Evolutionary conservation across 2,888 invertebrate species (phyloP).

Genomic region (Galerucella pusilla): DNA sequence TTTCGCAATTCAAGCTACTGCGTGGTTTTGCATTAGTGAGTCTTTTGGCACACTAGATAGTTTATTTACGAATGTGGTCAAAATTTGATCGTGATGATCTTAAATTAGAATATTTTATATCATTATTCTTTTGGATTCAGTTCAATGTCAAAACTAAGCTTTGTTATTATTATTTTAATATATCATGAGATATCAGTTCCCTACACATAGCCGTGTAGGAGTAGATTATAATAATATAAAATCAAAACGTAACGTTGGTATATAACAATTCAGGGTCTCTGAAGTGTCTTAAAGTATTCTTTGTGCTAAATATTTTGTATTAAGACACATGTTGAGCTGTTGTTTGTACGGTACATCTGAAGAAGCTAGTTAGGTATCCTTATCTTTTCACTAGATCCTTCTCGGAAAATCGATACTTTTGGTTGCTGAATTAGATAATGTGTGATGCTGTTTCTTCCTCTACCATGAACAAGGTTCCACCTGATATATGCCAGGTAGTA

Average conservation of each 20-base stretch:
- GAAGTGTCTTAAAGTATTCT: too few relatives aligned
- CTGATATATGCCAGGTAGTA: too few relatives aligned
- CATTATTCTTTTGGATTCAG: constrained; percentile 8
- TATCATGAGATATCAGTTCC: not conserved
- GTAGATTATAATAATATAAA: not conserved
- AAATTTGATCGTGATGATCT: constrained; percentile 2
- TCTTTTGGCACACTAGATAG: constrained; percentile 8
- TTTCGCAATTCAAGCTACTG: not conserved
- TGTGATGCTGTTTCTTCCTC: too few relatives aligned
- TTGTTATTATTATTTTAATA: not conserved
- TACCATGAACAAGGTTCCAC: too few relatives aligned
- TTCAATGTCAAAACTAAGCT: constrained; percentile 11
- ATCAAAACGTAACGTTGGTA: not conserved
- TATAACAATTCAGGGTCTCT: too few relatives aligned
- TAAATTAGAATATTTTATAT: constrained; percentile 17
- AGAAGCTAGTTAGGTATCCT: too few relatives aligned
- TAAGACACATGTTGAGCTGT: too few relatives aligned
- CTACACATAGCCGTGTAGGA: not conserved
- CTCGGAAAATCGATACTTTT: too few relatives aligned
- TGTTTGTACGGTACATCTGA: too few relatives aligned
- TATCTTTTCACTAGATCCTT: too few relatives aligned
- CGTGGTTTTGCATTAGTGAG: not conserved
- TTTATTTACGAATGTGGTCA: constrained; percentile 5
- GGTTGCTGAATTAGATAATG: too few relatives aligned
- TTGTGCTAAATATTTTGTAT: too few relatives aligned